Conservation (phyloP, 1,140 invertebrate species). For the Drosophila busckii region DNA sequence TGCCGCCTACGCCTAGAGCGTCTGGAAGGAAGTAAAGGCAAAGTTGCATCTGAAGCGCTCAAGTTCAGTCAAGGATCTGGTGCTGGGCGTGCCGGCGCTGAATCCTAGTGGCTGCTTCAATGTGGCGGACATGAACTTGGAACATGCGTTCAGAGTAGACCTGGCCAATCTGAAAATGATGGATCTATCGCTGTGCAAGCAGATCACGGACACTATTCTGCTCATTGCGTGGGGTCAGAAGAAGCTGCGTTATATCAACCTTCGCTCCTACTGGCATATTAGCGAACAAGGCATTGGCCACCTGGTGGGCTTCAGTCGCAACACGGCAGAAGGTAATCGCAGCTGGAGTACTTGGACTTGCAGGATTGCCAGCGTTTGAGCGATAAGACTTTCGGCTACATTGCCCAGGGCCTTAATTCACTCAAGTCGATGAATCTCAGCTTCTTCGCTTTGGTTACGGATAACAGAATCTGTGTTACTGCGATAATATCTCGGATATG, state of each 20-base stretch:
- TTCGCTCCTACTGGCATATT: conserved; percentile 94
- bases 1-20: conserved; percentile 93
- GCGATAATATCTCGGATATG: conserved; percentile 95
- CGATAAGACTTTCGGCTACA: conserved; percentile 92
- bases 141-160: conserved; percentile 88
- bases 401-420: conserved; percentile 88
- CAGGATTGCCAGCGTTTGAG: conserved; percentile 97
- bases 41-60: conserved; percentile 91
- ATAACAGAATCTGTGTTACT: conserved; percentile 94
- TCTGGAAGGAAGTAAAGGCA: conserved; percentile 95
- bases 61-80: conserved; percentile 91
- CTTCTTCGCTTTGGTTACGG: conserved; percentile 95
- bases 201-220: conserved; percentile 92
- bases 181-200: conserved; percentile 95
- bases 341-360: conserved; percentile 90
- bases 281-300: conserved; percentile 93
- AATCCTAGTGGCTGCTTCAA: conserved; percentile 96
- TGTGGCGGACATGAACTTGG: conserved; percentile 89
- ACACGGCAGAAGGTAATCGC: conserved; percentile 84
- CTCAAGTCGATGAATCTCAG: conserved; percentile 92
- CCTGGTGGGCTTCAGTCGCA: conserved; percentile 86
- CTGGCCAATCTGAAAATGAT: conserved; percentile 87
- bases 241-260: conserved; percentile 89
- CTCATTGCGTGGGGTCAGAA: conserved; percentile 92
- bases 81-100: conserved; percentile 90